phyloP scores from a whole-genome alignment of 2,888 invertebrate species.

The Eupithecia pulchellata region DNA sequence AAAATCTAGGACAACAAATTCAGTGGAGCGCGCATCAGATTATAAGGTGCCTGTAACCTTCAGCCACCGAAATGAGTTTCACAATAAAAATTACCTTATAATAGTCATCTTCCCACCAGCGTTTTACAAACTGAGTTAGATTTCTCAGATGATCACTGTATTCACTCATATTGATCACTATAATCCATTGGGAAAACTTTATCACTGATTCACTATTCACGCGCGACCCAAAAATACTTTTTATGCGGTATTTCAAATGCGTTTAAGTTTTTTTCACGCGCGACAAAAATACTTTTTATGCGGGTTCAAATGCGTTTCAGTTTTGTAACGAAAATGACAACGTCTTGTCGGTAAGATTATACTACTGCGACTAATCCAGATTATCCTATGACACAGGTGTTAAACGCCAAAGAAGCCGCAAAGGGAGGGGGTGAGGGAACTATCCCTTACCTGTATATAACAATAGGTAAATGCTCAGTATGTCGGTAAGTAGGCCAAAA shows the following conservation, averaged over 20 bases:
- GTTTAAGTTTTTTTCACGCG: neutral
- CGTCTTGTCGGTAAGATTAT: constrained; percentile 49
- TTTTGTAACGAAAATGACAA: constrained; percentile 27
- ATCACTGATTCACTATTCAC: neutral
- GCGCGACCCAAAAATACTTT: neutral
- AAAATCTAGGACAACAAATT: constrained; percentile 1
- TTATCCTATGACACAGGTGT: constrained; percentile 61
- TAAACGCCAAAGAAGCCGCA: constrained; percentile 52
- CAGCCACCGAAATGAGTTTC: constrained; percentile 12
- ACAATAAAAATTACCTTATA: constrained; percentile 58
- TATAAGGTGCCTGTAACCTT: constrained; percentile 10
- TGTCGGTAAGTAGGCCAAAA: neutral
- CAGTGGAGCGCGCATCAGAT: constrained; percentile 2
- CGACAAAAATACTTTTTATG: neutral
- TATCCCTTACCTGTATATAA: constrained; percentile 51
- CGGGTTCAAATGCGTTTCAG: neutral
- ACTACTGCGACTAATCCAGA: constrained; percentile 56
- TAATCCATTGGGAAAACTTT: neutral
- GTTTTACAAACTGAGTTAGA: constrained; percentile 68
- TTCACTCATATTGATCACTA: constrained; percentile 52
- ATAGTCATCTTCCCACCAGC: constrained; percentile 76
- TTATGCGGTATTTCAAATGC: neutral
- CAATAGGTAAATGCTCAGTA: constrained; percentile 42
- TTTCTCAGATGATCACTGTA: constrained; percentile 61
- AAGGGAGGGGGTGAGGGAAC: constrained; percentile 53